Evolutionary conservation across 2,797 vertebrate species (phyloP), one percentile per base, ranked within the genome.

Genomic region (Typhlichthys subterraneus): DNA sequence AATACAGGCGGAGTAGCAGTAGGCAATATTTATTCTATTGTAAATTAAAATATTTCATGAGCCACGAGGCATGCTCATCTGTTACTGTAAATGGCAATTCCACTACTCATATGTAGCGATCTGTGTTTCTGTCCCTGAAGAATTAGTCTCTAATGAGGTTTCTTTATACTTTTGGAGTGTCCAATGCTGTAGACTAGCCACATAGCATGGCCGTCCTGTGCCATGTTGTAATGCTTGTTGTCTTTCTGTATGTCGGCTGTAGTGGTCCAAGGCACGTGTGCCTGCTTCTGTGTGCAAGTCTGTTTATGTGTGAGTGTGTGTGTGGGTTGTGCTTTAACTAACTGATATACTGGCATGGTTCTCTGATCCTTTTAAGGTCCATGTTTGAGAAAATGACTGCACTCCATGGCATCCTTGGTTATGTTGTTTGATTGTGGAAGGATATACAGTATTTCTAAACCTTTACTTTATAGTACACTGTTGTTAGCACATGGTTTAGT

Each of bases 11-110:
- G 23, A 82, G 95, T 98, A 98, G 96, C 95, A 97, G 96, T 98
- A 98, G 97, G 85, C 94, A 93, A 94, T 99, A 99, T 99, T 99
- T 99, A 99, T 99, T 99, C 96, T 97, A 97, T 95, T 99, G 96
- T 97, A 98, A 95, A 97, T 96, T 94, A 98, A 88, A 94, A 95
- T 94, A 93, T 95, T 96, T 96, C 95, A 95, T 93, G 95, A 99
- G 96, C 97, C 95, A 96, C 95, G 95, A 96, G 95, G 95, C 92
- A 90, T 94, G 92, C 95, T 96, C 96, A 95, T 96, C 81, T 93
- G 94, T 95, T 97, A 98, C 95, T 98, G 96, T 98, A 98, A 97
- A 96, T 95, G 93, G 94, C 96, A 91, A 96, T 97, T 97, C 96
- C 96, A 95, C 96, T 93, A 97, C 96, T 95, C 94, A 97, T 87